Base-by-base conservation (phyloP, 2,113 vertebrate genomes). In the Dissostichus mawsoni region DNA sequence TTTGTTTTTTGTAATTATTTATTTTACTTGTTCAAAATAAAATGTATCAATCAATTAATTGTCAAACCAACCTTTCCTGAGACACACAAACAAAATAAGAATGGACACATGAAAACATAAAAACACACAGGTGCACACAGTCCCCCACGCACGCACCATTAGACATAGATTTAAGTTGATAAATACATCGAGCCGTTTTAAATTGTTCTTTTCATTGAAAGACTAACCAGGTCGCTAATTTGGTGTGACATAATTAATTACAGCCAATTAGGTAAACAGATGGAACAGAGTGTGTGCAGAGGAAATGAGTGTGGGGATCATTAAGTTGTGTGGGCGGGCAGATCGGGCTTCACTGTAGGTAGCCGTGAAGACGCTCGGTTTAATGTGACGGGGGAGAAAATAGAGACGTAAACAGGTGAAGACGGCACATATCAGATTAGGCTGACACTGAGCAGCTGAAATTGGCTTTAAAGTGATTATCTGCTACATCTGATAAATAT, bases 201-300 rank as follows among this genome's bases (percentile, higher is more conserved):
- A 85, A 91, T 87, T 82, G 83, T 90, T 89, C 77, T 59, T 88
- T 85, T 93, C 82, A 90, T 83, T 90, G 81, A 93, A 86, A 93
- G 87, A 93, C 80, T 90, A 94, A 93, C 90, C 89, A 87, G 82
- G 74, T 90, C 85, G 83, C 87, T 93, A 93, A 94, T 93, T 90
- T 88, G 82, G 83, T 88, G 70, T 92, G 91, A 92, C 93, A 94
- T 92, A 91, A 94, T 93, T 92, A 94, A 94, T 94, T 94, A 92
- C 91, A 92, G 91, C 82, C 89, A 92, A 95, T 95, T 95, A 94
- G 78, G 86, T 92, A 94, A 94, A 90, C 94, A 95, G 94, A 95
- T 95, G 93, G 91, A 82, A 75, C 69, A 56, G 85, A 72, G 69
- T 69, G 70, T 68, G 58, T 78, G 86, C 62, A 83, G 74, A 84